A percentile compares a stretch with the other conserved stretches of the same genome.
phyloP scores from a whole-genome alignment of 2,888 invertebrate species.

The Cotesia congregata region DNA sequence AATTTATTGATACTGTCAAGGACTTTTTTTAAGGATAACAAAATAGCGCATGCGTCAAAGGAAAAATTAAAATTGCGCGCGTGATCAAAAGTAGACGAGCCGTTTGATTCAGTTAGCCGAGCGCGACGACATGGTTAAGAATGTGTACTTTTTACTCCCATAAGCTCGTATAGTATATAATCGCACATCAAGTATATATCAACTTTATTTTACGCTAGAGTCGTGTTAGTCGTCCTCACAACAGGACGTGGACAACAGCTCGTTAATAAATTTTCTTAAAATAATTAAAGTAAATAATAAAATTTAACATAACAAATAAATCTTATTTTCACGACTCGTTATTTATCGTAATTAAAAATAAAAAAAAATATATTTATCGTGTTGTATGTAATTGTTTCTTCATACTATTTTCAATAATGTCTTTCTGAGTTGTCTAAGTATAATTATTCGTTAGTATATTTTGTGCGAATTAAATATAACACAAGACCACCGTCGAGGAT shows the following conservation, averaged over 20 bases:
- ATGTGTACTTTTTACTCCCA: slow-evolving; percentile 41
- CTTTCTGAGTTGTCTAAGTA: not conserved
- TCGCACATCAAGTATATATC: not conserved
- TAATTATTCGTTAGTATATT: not conserved
- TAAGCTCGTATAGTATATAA: not conserved
- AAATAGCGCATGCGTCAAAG: not conserved
- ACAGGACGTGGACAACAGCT: not conserved
- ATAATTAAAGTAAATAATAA: not conserved
- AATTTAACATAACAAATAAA: not conserved
- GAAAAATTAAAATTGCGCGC: not conserved
- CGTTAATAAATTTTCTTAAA: not conserved
- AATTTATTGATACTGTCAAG: no score
- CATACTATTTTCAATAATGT: not conserved
- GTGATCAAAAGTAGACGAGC: slow-evolving; percentile 37
- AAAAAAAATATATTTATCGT: not conserved
- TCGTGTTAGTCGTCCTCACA: not conserved
- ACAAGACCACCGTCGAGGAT: slow-evolving; percentile 5
- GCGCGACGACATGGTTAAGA: slow-evolving; percentile 54
- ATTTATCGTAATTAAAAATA: not conserved
- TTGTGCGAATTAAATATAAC: slow-evolving; percentile 10
- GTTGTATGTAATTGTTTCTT: not conserved
- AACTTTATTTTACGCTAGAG: not conserved
- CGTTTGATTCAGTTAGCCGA: slow-evolving; percentile 58
- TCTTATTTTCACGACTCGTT: not conserved
- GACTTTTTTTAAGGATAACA: no score